Evolutionary conservation across 2,797 vertebrate species (phyloP).

Genomic region (Crypturellus tataupa): DNA sequence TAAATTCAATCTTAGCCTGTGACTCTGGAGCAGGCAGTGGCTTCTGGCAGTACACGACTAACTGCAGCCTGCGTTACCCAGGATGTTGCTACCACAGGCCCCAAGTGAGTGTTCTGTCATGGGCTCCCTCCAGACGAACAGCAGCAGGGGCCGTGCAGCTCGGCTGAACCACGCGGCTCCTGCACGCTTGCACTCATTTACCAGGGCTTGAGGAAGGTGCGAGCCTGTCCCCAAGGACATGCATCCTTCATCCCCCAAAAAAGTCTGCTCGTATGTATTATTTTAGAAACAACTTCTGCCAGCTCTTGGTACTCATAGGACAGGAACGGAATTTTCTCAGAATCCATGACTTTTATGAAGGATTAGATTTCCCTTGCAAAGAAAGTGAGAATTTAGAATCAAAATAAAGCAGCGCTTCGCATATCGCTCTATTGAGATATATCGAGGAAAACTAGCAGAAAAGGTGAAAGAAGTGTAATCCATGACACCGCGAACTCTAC

Average conservation of each 20-base stretch:
- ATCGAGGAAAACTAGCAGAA: neutral
- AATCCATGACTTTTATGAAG: neutral
- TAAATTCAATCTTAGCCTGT: neutral
- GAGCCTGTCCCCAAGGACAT: neutral
- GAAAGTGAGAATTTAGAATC: neutral
- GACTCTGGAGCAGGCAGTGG: neutral
- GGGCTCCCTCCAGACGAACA: neutral
- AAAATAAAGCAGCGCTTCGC: neutral
- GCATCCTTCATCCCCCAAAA: neutral
- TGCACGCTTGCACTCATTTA: neutral
- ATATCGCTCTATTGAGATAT: neutral
- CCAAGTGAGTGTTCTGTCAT: neutral
- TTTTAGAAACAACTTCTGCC: neutral
- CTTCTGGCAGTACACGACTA: neutral
- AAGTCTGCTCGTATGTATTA: accelerated
- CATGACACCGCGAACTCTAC: neutral
- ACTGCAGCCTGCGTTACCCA: neutral
- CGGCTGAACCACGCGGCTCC: neutral
- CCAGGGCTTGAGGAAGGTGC: neutral
- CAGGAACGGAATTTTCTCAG: neutral
- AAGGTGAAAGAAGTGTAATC: neutral
- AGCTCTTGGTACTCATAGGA: neutral
- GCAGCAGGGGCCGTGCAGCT: neutral
- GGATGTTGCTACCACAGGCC: neutral
- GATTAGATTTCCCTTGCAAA: neutral